Percentiles rank a stretch among this genome's conserved stretches.
phyloP scores from a whole-genome alignment of 2,113 vertebrate species.

The Isichthys henryi region DNA sequence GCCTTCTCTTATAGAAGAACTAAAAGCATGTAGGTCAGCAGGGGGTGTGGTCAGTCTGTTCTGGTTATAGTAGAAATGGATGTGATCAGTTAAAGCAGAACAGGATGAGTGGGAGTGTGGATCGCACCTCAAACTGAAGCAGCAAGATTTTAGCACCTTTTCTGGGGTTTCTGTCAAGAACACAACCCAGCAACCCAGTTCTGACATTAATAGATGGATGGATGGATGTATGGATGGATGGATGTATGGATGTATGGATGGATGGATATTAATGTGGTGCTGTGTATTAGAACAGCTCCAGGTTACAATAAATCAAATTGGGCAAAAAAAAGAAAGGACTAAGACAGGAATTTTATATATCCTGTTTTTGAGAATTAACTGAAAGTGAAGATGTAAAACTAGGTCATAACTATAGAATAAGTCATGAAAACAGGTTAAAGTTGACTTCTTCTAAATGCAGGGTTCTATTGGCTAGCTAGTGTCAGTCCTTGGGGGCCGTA shows the following conservation, averaged over 20 bases:
- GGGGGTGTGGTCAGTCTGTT: conserved; percentile 49
- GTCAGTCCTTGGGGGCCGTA: conserved; percentile 4
- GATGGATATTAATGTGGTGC: conserved; percentile 13
- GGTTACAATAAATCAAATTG: neutral
- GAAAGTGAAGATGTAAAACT: conserved; percentile 1
- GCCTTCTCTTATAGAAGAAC: conserved; percentile 49
- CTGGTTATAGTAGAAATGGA: conserved; percentile 61
- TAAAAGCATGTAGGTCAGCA: conserved; percentile 39
- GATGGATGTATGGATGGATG: too few relatives aligned
- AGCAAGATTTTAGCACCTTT: conserved; percentile 56
- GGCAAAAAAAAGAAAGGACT: neutral
- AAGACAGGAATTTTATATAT: neutral
- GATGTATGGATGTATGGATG: too few relatives aligned
- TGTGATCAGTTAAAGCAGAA: conserved; percentile 69
- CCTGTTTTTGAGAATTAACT: neutral
- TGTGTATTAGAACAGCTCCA: conserved; percentile 15
- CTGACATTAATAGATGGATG: conserved; percentile 36
- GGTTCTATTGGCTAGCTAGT: neutral
- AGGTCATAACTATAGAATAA: neutral
- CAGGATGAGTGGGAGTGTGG: conserved; percentile 27
- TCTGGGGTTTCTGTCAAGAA: conserved; percentile 41
- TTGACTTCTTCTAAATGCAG: neutral
- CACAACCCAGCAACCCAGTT: neutral
- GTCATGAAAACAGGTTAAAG: neutral
- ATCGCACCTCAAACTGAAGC: conserved; percentile 54